Conservation (phyloP, 2,888 invertebrate genomes). For the Conops quadrifasciatus region DNA sequence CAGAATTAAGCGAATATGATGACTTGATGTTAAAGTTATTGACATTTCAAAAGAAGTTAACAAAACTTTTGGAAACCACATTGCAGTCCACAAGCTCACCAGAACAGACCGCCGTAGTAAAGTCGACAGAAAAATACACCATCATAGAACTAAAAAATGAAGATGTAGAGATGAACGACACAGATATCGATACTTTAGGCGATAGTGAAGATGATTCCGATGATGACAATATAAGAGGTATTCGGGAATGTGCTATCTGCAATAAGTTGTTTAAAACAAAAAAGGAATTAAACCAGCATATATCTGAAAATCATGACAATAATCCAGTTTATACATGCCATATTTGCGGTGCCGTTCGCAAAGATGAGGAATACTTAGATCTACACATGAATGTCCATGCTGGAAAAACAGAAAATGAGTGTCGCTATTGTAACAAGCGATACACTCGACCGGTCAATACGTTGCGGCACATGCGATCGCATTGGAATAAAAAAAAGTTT, state of each 20-base stretch:
- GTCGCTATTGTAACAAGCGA: slow-evolving; percentile 59
- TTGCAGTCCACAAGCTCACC: slow-evolving; percentile 37
- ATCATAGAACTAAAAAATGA: slow-evolving; percentile 29
- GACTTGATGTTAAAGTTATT: slow-evolving; percentile 58
- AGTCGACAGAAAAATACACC: slow-evolving; percentile 24
- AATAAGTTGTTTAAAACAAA: slow-evolving; percentile 24
- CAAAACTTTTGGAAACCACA: slow-evolving; percentile 52
- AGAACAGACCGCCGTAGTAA: slow-evolving; percentile 37
- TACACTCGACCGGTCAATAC: slow-evolving; percentile 60
- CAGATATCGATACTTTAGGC: slow-evolving; percentile 35
- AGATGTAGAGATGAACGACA: slow-evolving; percentile 30
- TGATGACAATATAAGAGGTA: slow-evolving; percentile 6
- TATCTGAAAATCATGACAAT: slow-evolving; percentile 50
- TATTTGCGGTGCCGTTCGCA: slow-evolving; percentile 55
- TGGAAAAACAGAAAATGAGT: slow-evolving; percentile 62
- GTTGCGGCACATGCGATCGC: slow-evolving; percentile 60
- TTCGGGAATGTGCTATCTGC: slow-evolving; percentile 23
- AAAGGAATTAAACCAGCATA: slow-evolving; percentile 44
- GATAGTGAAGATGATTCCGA: slow-evolving; percentile 38
- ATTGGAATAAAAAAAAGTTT: slow-evolving; percentile 62
- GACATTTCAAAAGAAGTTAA: slow-evolving; percentile 54
- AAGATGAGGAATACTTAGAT: slow-evolving; percentile 61
- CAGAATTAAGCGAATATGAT: slow-evolving; percentile 56
- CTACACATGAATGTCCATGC: slow-evolving; percentile 62
- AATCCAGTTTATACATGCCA: slow-evolving; percentile 48